Base-by-base conservation (phyloP, 2,888 invertebrate species). In the Geotrupes spiniger region DNA sequence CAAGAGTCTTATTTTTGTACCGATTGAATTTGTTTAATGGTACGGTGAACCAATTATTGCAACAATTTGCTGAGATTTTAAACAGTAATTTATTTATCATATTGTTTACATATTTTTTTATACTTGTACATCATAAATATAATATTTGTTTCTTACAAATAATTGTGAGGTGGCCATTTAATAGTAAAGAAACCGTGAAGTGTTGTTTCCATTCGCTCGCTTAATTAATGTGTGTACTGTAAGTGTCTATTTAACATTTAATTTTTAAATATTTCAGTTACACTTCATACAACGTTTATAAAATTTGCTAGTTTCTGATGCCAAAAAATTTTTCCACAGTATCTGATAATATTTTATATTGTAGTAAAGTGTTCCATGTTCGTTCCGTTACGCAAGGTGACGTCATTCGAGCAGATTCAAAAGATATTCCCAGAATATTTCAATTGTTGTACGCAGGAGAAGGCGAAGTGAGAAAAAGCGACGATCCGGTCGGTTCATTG, bases 351-450 rank as follows among this genome's bases (percentile, higher is more conserved):
- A n/a, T n/a, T n/a, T n/a, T 53, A 42, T 52, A 52, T 71, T 72
- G 9, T 78, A 94, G 97, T 77, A 97, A 98, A 83, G 89, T 99
- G 71, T 98, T 96, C 80, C 97, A 98, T 78, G 98, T 98, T 61
- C 87, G 98, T 58, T 91, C 94, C 52, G 98, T 99, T 60, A 97
- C 98, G 54, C 97, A 97, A 75, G 97, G 97, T 64, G 99, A 99
- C 81, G 97, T 98, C 65, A 96, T 98, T 73, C 87, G 97, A 71
- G 98, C 96, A 46, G 96, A 97, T 81, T 92, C 95, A 74, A 94
- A 93, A 84, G 96, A 98, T 81, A 95, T 99, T 76, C 98, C 98
- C 65, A 87, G 95, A 74, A 99, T 99, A 76, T 98, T 99, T 78
- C 84, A 95, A 80, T 80, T 98, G 67, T 77, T 98, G 65, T 98